Base-by-base conservation (phyloP, 1,140 invertebrate species). In the Papilio aristodemus region DNA sequence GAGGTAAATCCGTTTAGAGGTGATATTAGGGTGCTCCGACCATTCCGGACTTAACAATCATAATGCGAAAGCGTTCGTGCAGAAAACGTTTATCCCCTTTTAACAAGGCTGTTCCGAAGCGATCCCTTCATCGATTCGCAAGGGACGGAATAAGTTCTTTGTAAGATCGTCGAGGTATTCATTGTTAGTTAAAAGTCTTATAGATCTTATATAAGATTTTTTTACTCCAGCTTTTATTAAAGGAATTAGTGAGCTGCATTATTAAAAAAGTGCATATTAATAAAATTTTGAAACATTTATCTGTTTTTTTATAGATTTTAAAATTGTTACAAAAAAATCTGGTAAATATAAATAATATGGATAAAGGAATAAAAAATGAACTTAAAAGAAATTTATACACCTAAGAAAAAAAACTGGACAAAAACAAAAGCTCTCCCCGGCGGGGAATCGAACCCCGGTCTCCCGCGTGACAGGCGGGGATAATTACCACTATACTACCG, bases 1-100 rank as follows among this genome's bases (percentile, higher is more conserved):
- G 32, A 62, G 59, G 36, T 38, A 62, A 62, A 62, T 62, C 59
- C 59, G 59, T 62, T 62, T 62, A 62, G 10, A 62, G 59, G 36
- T 37, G 36, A 62, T 22, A 62, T 62, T 62, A 36, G 27, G 14
- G 59, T 59, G 25, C 13, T 62, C 14, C 36, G 14, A 38, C 59
- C 36, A 22, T 62, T 62, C 10, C 36, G 36, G 4, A 1, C 59
- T 36, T 37, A 62, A 62, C 59, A 62, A 62, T 62, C 36, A 38
- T 17, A 38, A 62, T 62, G 59, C 59, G 32, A 62, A 38, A 38
- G 59, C 59, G 59, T 37, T 62, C 59, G 59, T 36, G 59, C 36
- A 10, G 59, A 62, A 39, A 62, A 62, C 59, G 27, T 19, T 62
- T 62, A 62, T 62, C 59, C 59, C 59, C 59, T 62, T 62, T 62